These are phyloP conservation scores for Anoplolepis gracilipes DNA, from an alignment of 1,140 invertebrate species.

Conservation along the genomic window DNA sequence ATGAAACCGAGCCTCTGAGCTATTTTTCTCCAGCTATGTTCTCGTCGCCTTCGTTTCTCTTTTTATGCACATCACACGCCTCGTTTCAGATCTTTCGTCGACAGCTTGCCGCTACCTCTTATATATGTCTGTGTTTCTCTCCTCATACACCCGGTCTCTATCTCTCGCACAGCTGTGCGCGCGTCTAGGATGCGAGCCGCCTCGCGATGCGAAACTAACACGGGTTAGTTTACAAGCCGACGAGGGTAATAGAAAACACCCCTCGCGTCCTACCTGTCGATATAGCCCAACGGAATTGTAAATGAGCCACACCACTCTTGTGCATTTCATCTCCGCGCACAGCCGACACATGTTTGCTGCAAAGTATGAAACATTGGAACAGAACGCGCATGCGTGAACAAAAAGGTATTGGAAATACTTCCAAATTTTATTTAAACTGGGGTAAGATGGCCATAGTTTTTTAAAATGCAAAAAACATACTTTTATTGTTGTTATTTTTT, in stretches of 20 bases:
- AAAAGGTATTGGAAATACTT: slow-evolving; percentile 49
- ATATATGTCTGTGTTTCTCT: background rate
- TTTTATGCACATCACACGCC: slow-evolving; percentile 37
- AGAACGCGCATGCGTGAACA: background rate
- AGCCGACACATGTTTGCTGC: background rate
- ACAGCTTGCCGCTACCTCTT: slow-evolving; percentile 18
- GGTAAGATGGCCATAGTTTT: too few species aligned
- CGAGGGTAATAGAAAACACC: slow-evolving; percentile 70
- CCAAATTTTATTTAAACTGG: background rate
- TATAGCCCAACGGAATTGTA: slow-evolving; percentile 66
- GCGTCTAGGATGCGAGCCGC: background rate
- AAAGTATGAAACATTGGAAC: background rate
- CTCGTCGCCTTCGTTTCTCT: slow-evolving; percentile 66
- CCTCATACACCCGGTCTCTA: background rate
- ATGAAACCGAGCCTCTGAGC: slow-evolving; percentile 57
- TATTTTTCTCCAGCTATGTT: slow-evolving; percentile 64
- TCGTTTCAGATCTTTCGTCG: slow-evolving; percentile 18
- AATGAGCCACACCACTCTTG: slow-evolving; percentile 53
- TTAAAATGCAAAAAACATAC: background rate
- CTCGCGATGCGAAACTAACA: slow-evolving; percentile 54
- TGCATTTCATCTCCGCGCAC: slow-evolving; percentile 68
- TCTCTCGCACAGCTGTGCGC: slow-evolving; percentile 2
- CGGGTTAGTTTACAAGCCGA: slow-evolving; percentile 58
- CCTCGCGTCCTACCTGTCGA: slow-evolving; percentile 69
- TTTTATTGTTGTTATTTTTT: too few species aligned